Conservation (phyloP, 2,797 vertebrate genomes). For the Sternotherus odoratus region DNA sequence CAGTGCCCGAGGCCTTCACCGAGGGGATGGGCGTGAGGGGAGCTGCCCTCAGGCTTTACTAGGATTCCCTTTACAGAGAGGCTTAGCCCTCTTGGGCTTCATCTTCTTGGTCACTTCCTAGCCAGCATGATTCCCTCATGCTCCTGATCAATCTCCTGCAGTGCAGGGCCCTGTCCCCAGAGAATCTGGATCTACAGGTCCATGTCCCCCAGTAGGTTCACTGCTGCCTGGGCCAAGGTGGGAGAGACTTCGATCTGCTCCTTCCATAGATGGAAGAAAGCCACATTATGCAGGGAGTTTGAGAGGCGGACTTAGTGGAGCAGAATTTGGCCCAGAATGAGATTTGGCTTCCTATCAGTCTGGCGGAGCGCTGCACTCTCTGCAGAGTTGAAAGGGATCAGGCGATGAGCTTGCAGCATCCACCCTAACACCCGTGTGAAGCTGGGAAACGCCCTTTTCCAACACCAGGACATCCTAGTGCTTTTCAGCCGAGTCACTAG, state of each 20-base stretch:
- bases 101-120: no score
- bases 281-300: neutral
- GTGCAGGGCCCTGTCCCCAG: neutral
- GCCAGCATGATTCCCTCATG: no score
- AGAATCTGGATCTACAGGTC: neutral
- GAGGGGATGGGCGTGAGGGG: no score
- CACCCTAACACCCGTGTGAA: neutral
- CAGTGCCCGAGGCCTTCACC: no score
- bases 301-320: neutral
- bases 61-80: neutral
- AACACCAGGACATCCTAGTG: neutral
- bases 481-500: constrained; percentile 41
- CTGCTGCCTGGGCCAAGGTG: neutral
- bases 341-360: neutral
- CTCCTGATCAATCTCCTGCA: neutral
- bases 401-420: neutral
- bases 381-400: neutral
- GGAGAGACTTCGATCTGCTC: neutral
- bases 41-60: neutral
- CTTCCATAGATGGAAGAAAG: neutral
- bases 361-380: neutral
- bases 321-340: neutral
- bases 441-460: neutral
- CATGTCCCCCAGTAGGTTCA: neutral
- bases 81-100: neutral